A percentile compares a stretch with the other conserved stretches of the same genome.
Evolutionary conservation across 2,113 vertebrate species (phyloP).

Genomic region (Xenopus tropicalis): UCB_Xtro_10.0 CM004444.2:85268001-85268500

Average conservation of each 20-base stretch:
- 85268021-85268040: no score
- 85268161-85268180: no score
- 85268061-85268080: no score
- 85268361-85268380: conserved; percentile 25
- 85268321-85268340: conserved; percentile 36
- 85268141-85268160: no score
- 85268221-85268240: conserved; percentile 28
- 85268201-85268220: conserved; percentile 13
- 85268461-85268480: conserved; percentile 12
- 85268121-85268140: no score
- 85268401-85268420: conserved; percentile 35
- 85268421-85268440: conserved; percentile 19
- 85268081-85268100: no score
- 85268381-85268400: conserved; percentile 42
- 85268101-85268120: no score
- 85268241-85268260: conserved; percentile 15
- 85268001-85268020: no score
- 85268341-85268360: conserved; percentile 38
- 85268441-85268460: conserved; percentile 33
- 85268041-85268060: no score
- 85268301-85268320: conserved; percentile 27
- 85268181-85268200: neutral
- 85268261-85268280: conserved; percentile 9
- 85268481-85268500: conserved; percentile 20
- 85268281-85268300: conserved; percentile 1